Evolutionary conservation across 2,888 invertebrate genomes (phyloP), one percentile per base, ranked within the genome.

Genomic region (Melanostoma scalare): DNA sequence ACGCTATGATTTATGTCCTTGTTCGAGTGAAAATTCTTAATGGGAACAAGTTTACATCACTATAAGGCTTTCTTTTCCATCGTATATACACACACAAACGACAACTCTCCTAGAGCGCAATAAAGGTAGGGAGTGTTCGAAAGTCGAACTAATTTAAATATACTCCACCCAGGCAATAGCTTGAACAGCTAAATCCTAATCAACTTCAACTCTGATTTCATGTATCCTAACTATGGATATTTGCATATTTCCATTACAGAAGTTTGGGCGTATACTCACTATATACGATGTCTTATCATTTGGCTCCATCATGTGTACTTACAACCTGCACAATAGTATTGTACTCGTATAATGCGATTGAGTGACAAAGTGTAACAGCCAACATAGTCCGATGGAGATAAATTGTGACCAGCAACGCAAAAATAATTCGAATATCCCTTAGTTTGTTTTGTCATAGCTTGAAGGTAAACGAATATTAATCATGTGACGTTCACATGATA

Each of bases 1-100:
- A 79, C 69, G 58, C 65, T 52, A 79, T 84, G 84, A 84, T 84
- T 84, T 79, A 84, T 84, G 74, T 79, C 75, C 74, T 75, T 74
- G 74, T 55, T 84, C 84, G 75, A 79, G 69, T 75, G 71, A 79
- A 84, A 84, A 60, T 75, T 53, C 74, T 65, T 74, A 79, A 84
- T 84, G 60, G 53, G 50, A 67, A 79, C 60, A 79, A 78, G 63
- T 74, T 72, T 68, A 77, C 72, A 20, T 20, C 20, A 77, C 77
- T 73, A 44, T 44, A 81, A 68, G 56, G 69, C 42, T 78, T 58
- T 58, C 56, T 40, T 48, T 61, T 61, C 61, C 61, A 48, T 8
- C 35, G 1, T 9, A 3, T 30, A n/a, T 35, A 10, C 2, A n/a
- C n/a, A 1, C 35, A n/a, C 50, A 4, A 31, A 50, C 6, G 4